Evolutionary conservation across 1,140 invertebrate genomes (phyloP).

Genomic region (Daktulosphaira vitifoliae): DNA sequence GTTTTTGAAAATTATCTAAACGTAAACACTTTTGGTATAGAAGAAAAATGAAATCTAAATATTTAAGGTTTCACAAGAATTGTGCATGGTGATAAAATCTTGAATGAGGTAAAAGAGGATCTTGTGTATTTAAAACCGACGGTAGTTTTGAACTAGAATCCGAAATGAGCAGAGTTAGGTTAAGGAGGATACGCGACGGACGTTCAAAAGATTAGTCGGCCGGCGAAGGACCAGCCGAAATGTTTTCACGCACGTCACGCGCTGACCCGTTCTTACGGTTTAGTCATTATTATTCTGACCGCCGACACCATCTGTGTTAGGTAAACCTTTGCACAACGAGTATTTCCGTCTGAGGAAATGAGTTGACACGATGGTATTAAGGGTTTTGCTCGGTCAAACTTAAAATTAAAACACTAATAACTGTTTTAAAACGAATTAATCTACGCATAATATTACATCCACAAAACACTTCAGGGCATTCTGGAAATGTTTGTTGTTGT

Average conservation of each 20-base stretch:
- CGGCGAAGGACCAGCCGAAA: background rate
- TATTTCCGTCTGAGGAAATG: conserved; percentile 7
- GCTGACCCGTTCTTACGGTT: background rate
- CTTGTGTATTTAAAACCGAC: background rate
- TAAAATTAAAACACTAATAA: conserved; percentile 8
- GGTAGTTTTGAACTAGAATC: background rate
- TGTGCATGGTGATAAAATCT: too few species aligned
- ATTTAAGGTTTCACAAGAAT: too few species aligned
- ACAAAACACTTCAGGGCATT: too few species aligned
- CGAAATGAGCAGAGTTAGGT: background rate
- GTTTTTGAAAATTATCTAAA: too few species aligned
- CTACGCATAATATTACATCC: too few species aligned
- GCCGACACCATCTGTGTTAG: background rate
- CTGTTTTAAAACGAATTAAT: background rate
- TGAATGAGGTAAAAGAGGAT: too few species aligned
- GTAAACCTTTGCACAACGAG: background rate
- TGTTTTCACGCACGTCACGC: conserved; percentile 23
- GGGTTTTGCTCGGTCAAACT: conserved; percentile 2
- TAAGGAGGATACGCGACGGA: background rate
- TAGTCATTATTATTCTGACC: conserved; percentile 25
- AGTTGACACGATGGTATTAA: conserved; percentile 12
- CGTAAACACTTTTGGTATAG: too few species aligned
- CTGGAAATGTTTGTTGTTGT: too few species aligned
- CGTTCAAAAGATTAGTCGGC: conserved; percentile 19
- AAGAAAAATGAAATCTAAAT: too few species aligned